A percentile compares a stretch with the other conserved stretches of the same genome.
Conservation (phyloP, 2,113 vertebrate species). For the Salminus brasiliensis region DNA sequence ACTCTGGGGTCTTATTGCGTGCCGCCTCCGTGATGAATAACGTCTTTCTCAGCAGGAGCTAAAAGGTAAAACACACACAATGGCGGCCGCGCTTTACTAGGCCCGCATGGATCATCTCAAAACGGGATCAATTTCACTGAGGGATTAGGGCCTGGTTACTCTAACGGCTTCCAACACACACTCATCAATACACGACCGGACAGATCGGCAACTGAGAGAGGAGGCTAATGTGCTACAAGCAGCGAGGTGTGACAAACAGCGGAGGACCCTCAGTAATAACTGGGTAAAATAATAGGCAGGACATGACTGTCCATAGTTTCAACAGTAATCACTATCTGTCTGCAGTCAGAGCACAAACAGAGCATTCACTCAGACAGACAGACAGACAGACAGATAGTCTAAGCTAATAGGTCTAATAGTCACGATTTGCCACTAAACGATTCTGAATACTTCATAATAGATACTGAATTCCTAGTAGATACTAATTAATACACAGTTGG, state of each 20-base stretch:
- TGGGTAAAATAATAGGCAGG: background rate
- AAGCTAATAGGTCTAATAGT: no score
- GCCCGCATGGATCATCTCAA: slow-evolving; percentile 74
- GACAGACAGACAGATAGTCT: no score
- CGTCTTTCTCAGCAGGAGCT: slow-evolving; percentile 70
- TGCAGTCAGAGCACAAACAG: background rate
- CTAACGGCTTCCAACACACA: slow-evolving; percentile 72
- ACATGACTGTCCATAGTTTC: background rate
- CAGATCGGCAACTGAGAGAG: no score
- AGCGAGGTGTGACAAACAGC: background rate
- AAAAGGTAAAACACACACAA: slow-evolving; percentile 71
- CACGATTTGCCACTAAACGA: no score
- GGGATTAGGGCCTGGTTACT: slow-evolving; percentile 70
- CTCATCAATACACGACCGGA: slow-evolving; percentile 65
- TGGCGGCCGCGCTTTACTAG: slow-evolving; percentile 53
- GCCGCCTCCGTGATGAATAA: slow-evolving; percentile 75
- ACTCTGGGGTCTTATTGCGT: slow-evolving; percentile 77
- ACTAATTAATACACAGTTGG: no score
- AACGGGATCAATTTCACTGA: slow-evolving; percentile 75
- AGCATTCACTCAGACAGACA: background rate
- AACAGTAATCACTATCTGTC: background rate
- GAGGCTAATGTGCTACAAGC: background rate
- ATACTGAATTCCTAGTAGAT: no score
- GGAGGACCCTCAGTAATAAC: background rate
- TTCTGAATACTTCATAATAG: no score